phyloP scores from a whole-genome alignment of 1,140 invertebrate genomes.

The Charaxes varanes region DNA sequence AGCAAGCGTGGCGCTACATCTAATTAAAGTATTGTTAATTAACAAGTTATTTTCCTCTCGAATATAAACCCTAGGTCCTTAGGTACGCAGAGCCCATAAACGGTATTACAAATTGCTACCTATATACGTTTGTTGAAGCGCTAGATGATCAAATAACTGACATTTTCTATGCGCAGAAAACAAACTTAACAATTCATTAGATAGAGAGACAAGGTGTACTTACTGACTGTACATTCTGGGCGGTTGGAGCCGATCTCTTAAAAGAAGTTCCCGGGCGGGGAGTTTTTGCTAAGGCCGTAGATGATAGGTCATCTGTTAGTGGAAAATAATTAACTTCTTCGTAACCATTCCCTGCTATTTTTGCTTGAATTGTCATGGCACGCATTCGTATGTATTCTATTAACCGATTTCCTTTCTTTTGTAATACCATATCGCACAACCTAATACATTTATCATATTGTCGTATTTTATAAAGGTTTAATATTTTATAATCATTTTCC shows the following conservation, averaged over 20 bases:
- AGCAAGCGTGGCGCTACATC: no score
- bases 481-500: slow-evolving; percentile 49
- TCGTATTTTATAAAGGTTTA: slow-evolving; percentile 59
- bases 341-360: slow-evolving; percentile 58
- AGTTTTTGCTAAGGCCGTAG: slow-evolving; percentile 51
- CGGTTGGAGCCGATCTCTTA: slow-evolving; percentile 34
- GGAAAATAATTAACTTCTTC: slow-evolving; percentile 59
- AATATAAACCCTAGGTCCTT: no score
- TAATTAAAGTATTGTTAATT: no score
- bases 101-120: no score
- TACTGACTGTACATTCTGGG: slow-evolving; percentile 27
- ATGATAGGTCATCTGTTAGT: slow-evolving; percentile 42
- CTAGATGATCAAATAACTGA: no score
- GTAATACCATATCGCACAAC: slow-evolving; percentile 33
- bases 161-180: no score
- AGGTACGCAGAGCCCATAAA: no score
- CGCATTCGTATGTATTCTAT: slow-evolving; percentile 59
- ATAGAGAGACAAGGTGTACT: not conserved
- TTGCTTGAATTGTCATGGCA: slow-evolving; percentile 55
- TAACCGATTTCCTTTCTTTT: slow-evolving; percentile 38
- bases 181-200: slow-evolving; percentile 4
- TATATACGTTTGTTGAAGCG: no score
- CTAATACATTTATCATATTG: slow-evolving; percentile 55
- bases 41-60: no score
- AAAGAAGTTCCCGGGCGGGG: slow-evolving; percentile 58